These are phyloP conservation scores for Ambastaia sidthimunki DNA, from an alignment of 2,797 vertebrate genomes.

Conservation along the genomic window DNA sequence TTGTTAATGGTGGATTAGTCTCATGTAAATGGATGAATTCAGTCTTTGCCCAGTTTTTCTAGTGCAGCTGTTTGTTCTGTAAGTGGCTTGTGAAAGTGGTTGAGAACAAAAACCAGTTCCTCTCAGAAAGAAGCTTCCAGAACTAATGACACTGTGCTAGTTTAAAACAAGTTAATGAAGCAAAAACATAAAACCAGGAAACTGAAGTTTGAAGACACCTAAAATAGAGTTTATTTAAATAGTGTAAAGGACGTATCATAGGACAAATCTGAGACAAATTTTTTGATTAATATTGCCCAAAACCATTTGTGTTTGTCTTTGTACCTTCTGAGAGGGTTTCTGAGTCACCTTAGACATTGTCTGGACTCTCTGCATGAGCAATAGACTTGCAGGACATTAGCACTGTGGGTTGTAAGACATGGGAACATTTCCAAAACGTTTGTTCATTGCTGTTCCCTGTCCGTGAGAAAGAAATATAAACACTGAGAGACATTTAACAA, in stretches of 20 bases:
- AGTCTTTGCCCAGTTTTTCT: conserved; percentile 1
- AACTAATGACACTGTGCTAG: background rate
- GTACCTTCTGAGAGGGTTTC: background rate
- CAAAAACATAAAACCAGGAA: background rate
- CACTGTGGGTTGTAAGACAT: background rate
- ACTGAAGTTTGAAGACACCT: background rate
- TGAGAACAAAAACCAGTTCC: background rate
- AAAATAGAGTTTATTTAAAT: too few relatives aligned
- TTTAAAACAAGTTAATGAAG: background rate
- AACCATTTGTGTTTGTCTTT: background rate
- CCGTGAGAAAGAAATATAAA: background rate
- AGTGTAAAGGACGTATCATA: too few relatives aligned
- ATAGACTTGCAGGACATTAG: background rate
- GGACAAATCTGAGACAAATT: too few relatives aligned
- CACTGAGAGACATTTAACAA: background rate
- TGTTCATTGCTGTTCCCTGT: background rate
- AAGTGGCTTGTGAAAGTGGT: background rate
- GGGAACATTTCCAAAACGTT: conserved; percentile 17
- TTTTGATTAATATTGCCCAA: too few relatives aligned
- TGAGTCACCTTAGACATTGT: too few relatives aligned
- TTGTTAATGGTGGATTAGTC: conserved; percentile 12
- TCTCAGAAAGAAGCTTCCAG: background rate
- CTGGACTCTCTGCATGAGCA: background rate
- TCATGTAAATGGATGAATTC: conserved; percentile 1
- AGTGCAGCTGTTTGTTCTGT: background rate